Evolutionary conservation across 2,797 vertebrate species (phyloP), one percentile per base, ranked within the genome.

Genomic region (Melanotaenia pygmaea): DNA sequence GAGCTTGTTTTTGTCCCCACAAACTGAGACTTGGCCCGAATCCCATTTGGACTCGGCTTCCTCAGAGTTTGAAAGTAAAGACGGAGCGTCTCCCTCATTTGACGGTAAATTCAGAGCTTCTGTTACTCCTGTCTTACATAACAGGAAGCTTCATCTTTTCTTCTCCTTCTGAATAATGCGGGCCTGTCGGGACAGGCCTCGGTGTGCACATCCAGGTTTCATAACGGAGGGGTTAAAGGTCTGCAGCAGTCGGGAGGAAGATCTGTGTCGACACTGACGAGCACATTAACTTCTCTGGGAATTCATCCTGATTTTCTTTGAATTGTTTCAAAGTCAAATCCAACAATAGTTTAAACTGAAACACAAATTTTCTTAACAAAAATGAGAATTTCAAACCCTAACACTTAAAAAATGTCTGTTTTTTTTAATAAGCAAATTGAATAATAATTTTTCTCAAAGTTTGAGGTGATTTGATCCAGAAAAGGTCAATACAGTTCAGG

Each of bases 101-200:
- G 43, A 47, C 43, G 5, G 43, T 20, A 47, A 47, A 47, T n/a
- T 6, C 43, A 47, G 43, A 47, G 43, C 6, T n/a, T 6, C 43
- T 6, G 43, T 47, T 18, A 47, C 18, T 47, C 26, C 61, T 1
- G n/a, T 20, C 20, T 16, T 60, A 12, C 14, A 24, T 24, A 59
- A 73, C 35, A 18, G 26, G 60, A 51, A 34, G 5, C 30, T 2
- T 74, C 64, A 58, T 74, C 45, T 20, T 24, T 26, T 4, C 57
- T 16, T 14, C 20, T 30, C 22, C 3, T 28, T n/a, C 12, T 32
- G 73, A 77, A 34, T 43, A 1, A 38, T 26, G 13, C 13, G 0
- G 14, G 13, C 80, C 57, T 82, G 83, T 70, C 0, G 59, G 67
- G 67, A 74, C 84, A 34, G 26, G 83, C 45, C 56, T 63, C 26